These are phyloP conservation scores for Melanotaenia maccullochi DNA, from an alignment of 2,797 vertebrate genomes.

Conservation along the genomic window DNA sequence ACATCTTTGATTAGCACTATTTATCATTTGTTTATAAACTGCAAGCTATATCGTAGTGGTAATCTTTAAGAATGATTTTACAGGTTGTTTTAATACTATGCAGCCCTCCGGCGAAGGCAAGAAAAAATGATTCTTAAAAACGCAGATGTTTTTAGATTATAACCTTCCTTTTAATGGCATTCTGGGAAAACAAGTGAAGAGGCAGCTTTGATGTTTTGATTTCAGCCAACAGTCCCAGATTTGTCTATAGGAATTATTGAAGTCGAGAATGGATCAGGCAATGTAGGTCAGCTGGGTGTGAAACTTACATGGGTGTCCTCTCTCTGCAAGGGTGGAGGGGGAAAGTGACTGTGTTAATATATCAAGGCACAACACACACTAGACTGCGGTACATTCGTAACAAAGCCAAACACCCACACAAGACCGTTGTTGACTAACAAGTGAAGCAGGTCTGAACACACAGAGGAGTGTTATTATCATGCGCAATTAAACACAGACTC, in stretches of 20 bases:
- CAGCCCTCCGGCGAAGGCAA: no score
- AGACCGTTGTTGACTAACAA: conserved; percentile 33
- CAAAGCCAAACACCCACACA: conserved; percentile 41
- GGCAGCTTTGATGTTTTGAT: background rate
- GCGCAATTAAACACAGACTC: conserved; percentile 70
- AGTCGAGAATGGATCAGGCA: conserved; percentile 45
- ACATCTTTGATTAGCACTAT: no score
- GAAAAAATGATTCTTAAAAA: background rate
- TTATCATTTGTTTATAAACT: no score
- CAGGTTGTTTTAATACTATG: no score
- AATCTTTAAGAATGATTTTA: no score
- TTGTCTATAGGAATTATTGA: conserved; percentile 27
- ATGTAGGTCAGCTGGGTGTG: conserved; percentile 50
- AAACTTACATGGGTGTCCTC: conserved; percentile 90
- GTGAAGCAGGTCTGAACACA: conserved; percentile 55
- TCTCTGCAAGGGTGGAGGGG: conserved; percentile 80
- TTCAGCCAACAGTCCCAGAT: conserved; percentile 28
- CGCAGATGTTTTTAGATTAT: background rate
- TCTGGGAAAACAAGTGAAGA: background rate
- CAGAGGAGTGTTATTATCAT: conserved; percentile 62
- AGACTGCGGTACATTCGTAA: conserved; percentile 43
- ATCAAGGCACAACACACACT: conserved; percentile 56
- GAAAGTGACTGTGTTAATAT: conserved; percentile 77
- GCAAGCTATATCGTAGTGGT: no score
- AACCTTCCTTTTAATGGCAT: background rate